Conservation (phyloP, 2,113 vertebrate genomes). For the Archilochus colubris region DNA sequence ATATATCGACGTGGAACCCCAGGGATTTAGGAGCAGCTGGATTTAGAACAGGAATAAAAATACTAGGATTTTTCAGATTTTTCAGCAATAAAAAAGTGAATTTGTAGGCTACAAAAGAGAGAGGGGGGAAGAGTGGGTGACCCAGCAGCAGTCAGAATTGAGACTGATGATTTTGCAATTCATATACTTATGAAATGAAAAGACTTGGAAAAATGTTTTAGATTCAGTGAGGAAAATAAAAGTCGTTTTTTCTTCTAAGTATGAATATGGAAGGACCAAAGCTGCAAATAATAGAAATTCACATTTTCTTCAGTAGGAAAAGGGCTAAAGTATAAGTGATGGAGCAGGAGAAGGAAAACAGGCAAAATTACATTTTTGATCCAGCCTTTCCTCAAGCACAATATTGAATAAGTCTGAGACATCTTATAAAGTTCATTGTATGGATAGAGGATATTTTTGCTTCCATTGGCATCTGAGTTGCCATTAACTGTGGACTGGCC, state of each 20-base stretch:
- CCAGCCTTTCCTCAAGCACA: neutral
- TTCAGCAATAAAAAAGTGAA: constrained; percentile 75
- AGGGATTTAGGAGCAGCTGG: constrained; percentile 75
- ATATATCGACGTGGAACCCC: constrained; percentile 76
- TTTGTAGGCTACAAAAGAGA: constrained; percentile 38
- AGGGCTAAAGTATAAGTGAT: neutral
- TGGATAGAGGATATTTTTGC: neutral
- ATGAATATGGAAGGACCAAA: neutral
- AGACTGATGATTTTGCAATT: constrained; percentile 44
- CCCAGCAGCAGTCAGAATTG: constrained; percentile 51
- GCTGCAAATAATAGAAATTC: neutral
- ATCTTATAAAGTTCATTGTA: neutral
- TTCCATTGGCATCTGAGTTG: neutral
- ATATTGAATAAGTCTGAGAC: neutral
- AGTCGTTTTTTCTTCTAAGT: neutral
- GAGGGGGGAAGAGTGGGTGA: neutral
- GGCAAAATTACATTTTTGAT: neutral
- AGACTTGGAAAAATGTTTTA: constrained; percentile 18
- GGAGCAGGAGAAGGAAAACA: neutral
- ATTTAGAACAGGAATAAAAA: constrained; percentile 78
- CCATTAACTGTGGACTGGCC: neutral
- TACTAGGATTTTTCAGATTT: constrained; percentile 61
- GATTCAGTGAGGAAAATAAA: neutral
- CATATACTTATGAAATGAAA: constrained; percentile 15
- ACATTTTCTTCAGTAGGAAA: neutral